Evolutionary conservation across 2,113 vertebrate species (phyloP), one percentile per base, ranked within the genome.

Genomic region (Hypomesus transpacificus): DNA sequence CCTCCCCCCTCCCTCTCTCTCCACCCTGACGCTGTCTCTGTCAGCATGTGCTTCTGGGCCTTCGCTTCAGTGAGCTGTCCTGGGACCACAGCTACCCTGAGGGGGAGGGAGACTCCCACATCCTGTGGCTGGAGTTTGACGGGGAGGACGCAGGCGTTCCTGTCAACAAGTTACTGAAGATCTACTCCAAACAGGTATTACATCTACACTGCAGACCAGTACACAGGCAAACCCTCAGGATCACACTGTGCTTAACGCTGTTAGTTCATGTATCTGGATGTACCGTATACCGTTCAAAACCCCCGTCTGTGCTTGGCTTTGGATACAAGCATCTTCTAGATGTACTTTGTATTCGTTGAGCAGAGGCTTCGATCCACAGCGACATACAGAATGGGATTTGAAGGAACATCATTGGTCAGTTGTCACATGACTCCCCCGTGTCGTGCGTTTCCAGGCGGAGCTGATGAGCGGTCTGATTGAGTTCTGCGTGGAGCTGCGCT

Each of bases 81-180:
- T 96, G 95, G 95, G 95, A 96, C 86, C 93, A 95, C 82, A 94
- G 93, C 1, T 92, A 93, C 73, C 93, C 94, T 0, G 94, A 94
- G n/a, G 93, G 92, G 59, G 90, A 93, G 73, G 94, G 93, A 2
- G 90, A 92, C 76, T 90, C 91, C 0, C 92, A 94, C 69, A 91
- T 94, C 66, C 89, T 97, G 66, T 97, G 95, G 95, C 89, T 97
- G 53, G 95, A 97, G 85, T 97, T 97, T 1, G 95, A 97, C 2
- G 95, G 95, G 4, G 92, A 95, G 68, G 93, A 89, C 3, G 94
- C 93, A 11, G 95, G 95, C 31, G 91, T 86, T 0, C 91, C 92
- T 0, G 94, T 97, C 52, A 97, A 97, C 90, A 96, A 93, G 76
- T 84, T 97, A 61, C 89, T 97, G 39, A 95, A 95, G 86, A 90